Percentiles rank a stretch among this genome's conserved stretches.
These are phyloP conservation scores for Callorhinus ursinus DNA, from an alignment of 2,113 vertebrate species.

Conservation along the genomic window DNA sequence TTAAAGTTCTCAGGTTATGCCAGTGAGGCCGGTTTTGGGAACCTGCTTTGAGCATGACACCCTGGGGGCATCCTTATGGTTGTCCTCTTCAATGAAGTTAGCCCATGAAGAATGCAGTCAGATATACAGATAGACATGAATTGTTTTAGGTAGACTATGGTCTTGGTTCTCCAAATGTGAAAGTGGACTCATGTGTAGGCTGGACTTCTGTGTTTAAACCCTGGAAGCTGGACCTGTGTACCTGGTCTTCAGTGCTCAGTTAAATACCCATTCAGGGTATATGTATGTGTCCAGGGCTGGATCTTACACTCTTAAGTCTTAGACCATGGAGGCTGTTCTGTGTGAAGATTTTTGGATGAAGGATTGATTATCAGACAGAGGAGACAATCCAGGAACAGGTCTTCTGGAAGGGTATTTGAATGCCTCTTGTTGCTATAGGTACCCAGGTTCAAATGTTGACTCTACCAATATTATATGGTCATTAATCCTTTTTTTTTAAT, in stretches of 20 bases:
- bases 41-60: background rate
- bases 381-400: background rate
- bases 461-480: background rate
- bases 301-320: background rate
- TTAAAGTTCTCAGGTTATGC: background rate
- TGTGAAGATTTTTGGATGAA: background rate
- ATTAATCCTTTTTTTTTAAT: background rate
- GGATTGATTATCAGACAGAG: background rate
- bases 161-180: background rate
- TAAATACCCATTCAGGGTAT: background rate
- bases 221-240: background rate
- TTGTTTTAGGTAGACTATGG: background rate
- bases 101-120: background rate
- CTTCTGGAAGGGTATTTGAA: background rate
- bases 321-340: background rate
- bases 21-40: background rate
- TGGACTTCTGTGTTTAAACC: background rate
- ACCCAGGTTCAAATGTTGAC: background rate
- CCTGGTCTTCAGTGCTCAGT: background rate
- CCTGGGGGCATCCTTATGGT: background rate
- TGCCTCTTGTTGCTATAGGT: background rate
- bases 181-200: background rate
- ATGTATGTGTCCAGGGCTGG: background rate
- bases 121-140: background rate
- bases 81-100: background rate